Evolutionary conservation across 2,888 invertebrate species (phyloP).

Genomic region (Stenodera caucasica): DNA sequence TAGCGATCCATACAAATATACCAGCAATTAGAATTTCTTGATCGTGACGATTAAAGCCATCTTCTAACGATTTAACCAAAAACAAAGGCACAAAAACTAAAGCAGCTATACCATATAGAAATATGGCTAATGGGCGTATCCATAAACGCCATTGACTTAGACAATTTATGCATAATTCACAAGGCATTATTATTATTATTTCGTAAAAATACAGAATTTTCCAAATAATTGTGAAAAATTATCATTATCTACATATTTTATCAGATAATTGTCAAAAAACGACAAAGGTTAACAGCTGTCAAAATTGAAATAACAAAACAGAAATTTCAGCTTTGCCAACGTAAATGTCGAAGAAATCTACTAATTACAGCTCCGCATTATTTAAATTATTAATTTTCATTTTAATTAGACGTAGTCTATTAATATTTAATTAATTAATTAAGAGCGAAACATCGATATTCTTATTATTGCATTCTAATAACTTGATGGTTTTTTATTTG

Average conservation of each 20-base stretch:
- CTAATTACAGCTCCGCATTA: too few species aligned
- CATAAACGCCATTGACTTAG: constrained; percentile 76
- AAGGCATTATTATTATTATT: constrained; percentile 40
- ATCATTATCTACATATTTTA: too few species aligned
- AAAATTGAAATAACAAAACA: neutral
- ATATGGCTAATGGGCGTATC: constrained; percentile 84
- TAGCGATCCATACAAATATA: constrained; percentile 85
- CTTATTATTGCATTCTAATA: too few species aligned
- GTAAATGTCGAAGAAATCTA: too few species aligned
- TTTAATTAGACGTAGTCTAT: too few species aligned
- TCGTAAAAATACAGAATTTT: neutral
- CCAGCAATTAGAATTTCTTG: constrained; percentile 85
- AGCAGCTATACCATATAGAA: constrained; percentile 78
- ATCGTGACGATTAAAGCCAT: constrained; percentile 77
- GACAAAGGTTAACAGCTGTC: neutral
- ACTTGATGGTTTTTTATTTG: too few species aligned
- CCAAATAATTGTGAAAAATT: neutral
- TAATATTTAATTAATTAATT: too few species aligned
- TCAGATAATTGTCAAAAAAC: neutral
- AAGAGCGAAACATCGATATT: too few species aligned
- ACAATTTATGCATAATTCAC: constrained; percentile 46
- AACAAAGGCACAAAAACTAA: constrained; percentile 83
- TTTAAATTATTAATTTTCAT: too few species aligned
- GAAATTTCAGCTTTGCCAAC: neutral
- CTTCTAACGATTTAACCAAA: constrained; percentile 76